phyloP scores from a whole-genome alignment of 2,797 vertebrate genomes.

The Cheracebus regulus region DNA sequence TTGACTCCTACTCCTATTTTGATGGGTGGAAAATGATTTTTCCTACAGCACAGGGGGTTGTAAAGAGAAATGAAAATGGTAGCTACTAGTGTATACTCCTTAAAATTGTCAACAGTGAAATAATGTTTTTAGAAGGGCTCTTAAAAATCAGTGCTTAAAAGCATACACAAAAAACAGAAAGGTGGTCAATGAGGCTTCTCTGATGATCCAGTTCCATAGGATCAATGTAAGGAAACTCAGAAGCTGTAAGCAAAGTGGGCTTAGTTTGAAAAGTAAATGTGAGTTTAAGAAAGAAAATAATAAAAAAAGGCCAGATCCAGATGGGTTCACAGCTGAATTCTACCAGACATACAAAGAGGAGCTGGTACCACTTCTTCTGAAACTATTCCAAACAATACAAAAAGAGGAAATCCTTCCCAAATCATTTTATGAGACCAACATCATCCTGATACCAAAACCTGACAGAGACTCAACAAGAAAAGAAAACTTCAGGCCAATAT shows the following conservation, averaged over 20 bases:
- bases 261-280: constrained; percentile 8
- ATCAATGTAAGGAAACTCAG: constrained; percentile 20
- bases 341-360: too few species aligned
- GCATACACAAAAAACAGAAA: not conserved
- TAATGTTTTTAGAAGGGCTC: constrained; percentile 22
- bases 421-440: too few species aligned
- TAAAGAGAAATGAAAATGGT: constrained; percentile 55
- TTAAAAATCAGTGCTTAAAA: constrained; percentile 34
- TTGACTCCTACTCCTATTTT: constrained; percentile 36
- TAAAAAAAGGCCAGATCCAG: too few species aligned
- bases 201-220: not conserved
- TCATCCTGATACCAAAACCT: too few species aligned
- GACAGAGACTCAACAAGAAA: too few species aligned
- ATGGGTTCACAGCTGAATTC: too few species aligned
- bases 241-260: not conserved
- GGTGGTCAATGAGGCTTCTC: not conserved
- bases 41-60: not conserved
- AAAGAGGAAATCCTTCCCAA: too few species aligned
- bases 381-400: too few species aligned
- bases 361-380: too few species aligned
- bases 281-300: constrained; percentile 7
- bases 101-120: constrained; percentile 61
- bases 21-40: constrained; percentile 21
- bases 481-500: too few species aligned
- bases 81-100: not conserved